Conservation (phyloP, 2,888 invertebrate genomes). For the Morpho helenor region DNA sequence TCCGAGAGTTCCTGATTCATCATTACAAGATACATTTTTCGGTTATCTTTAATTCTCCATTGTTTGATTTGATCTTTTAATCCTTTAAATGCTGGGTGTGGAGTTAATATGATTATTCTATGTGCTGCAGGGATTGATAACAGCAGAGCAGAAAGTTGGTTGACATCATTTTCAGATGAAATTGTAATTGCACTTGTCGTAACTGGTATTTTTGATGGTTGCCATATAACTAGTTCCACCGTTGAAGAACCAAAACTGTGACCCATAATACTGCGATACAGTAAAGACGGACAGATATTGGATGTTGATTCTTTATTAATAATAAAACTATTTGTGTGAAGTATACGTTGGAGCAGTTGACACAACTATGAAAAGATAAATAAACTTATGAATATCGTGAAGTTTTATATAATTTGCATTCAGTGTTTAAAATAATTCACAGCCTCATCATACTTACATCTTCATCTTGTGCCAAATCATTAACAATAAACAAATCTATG, state of each 20-base stretch:
- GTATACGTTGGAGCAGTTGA: slow-evolving; percentile 28
- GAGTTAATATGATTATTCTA: slow-evolving; percentile 35
- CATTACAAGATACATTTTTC: slow-evolving; percentile 29
- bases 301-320: slow-evolving; percentile 28
- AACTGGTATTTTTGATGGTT: slow-evolving; percentile 26
- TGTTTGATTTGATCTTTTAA: slow-evolving; percentile 35
- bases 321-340: slow-evolving; percentile 33
- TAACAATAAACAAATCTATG: slow-evolving; percentile 31
- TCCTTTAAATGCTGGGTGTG: slow-evolving; percentile 35
- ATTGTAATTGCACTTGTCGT: slow-evolving; percentile 35
- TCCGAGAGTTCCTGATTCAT: slow-evolving; percentile 29
- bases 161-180: slow-evolving; percentile 32
- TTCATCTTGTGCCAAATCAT: slow-evolving; percentile 33
- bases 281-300: slow-evolving; percentile 22
- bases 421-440: no score
- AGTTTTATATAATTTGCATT: no score
- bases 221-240: slow-evolving; percentile 35
- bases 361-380: slow-evolving; percentile 29
- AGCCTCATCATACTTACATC: slow-evolving; percentile 29
- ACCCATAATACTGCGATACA: slow-evolving; percentile 31
- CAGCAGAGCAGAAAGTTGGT: slow-evolving; percentile 28
- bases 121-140: slow-evolving; percentile 30
- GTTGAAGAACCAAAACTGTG: slow-evolving; percentile 24
- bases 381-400: not conserved
- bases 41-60: slow-evolving; percentile 38